phyloP scores from a whole-genome alignment of 2,888 invertebrate species.

The Automeris io region DNA sequence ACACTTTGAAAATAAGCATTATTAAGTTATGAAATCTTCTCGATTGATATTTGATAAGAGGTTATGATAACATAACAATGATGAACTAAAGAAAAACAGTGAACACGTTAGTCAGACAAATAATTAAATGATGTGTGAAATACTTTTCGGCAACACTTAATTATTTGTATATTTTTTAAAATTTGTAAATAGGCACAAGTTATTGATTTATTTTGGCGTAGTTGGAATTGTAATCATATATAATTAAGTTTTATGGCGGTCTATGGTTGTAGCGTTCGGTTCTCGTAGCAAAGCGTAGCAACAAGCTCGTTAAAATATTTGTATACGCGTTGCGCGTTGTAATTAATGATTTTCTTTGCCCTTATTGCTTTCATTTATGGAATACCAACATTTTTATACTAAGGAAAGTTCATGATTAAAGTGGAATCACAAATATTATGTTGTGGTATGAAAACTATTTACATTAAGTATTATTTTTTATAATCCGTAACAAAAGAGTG shows the following conservation, averaged over 20 bases:
- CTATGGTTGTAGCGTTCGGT: slow-evolving; percentile 35
- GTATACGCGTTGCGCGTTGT: background rate
- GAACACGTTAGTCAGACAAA: background rate
- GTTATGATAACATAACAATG: slow-evolving; percentile 23
- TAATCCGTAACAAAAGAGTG: too few relatives aligned
- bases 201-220: background rate
- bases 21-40: background rate
- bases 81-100: background rate
- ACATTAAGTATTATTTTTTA: too few relatives aligned
- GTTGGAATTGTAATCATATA: background rate
- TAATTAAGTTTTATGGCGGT: background rate
- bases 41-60: slow-evolving; percentile 27
- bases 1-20: background rate
- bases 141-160: background rate
- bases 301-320: slow-evolving; percentile 27
- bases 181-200: background rate
- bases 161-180: background rate
- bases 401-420: too few relatives aligned
- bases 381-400: too few relatives aligned
- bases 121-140: background rate
- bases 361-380: too few relatives aligned
- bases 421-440: too few relatives aligned
- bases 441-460: too few relatives aligned
- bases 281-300: slow-evolving; percentile 43
- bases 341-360: background rate